These are phyloP conservation scores for Colletes collaris DNA, from an alignment of 2,888 invertebrate genomes.

Conservation along the genomic window DNA sequence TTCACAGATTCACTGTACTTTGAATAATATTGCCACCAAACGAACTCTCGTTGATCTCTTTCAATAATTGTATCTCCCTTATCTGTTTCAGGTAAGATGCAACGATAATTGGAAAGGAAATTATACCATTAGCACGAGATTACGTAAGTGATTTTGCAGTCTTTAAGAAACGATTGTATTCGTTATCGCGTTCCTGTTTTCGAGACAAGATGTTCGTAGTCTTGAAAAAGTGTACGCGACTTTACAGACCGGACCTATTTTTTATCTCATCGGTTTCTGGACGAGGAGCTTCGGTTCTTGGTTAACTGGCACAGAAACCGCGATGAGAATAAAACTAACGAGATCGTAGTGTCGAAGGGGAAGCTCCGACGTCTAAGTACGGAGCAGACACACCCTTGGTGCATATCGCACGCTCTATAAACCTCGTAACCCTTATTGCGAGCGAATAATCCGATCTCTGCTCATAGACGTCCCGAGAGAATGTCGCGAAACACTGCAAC, in stretches of 20 bases:
- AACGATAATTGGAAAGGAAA: neutral
- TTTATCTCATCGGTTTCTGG: slow-evolving; percentile 42
- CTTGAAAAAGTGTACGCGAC: neutral
- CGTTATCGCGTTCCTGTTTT: neutral
- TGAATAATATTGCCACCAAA: neutral
- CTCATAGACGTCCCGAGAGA: slow-evolving; percentile 1
- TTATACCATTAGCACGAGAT: neutral
- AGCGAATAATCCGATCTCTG: slow-evolving; percentile 43
- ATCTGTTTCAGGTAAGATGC: slow-evolving; percentile 54
- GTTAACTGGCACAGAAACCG: slow-evolving; percentile 42
- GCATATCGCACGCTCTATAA: slow-evolving; percentile 53
- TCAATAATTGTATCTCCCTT: slow-evolving; percentile 17
- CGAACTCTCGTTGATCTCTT: neutral
- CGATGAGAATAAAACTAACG: slow-evolving; percentile 54
- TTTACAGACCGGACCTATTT: slow-evolving; percentile 46
- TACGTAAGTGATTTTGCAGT: slow-evolving; percentile 21
- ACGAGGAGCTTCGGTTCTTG: slow-evolving; percentile 32
- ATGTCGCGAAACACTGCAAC: slow-evolving; percentile 27
- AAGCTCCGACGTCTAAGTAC: slow-evolving; percentile 7
- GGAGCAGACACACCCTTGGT: slow-evolving; percentile 50
- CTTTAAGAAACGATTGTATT: neutral
- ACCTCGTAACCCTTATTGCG: slow-evolving; percentile 53
- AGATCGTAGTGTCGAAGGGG: slow-evolving; percentile 31
- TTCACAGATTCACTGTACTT: neutral
- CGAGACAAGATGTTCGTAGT: too few relatives aligned